A percentile compares a stretch with the other conserved stretches of the same genome.
phyloP scores from a whole-genome alignment of 2,888 invertebrate genomes.

The Hydropsyche betteni region DNA sequence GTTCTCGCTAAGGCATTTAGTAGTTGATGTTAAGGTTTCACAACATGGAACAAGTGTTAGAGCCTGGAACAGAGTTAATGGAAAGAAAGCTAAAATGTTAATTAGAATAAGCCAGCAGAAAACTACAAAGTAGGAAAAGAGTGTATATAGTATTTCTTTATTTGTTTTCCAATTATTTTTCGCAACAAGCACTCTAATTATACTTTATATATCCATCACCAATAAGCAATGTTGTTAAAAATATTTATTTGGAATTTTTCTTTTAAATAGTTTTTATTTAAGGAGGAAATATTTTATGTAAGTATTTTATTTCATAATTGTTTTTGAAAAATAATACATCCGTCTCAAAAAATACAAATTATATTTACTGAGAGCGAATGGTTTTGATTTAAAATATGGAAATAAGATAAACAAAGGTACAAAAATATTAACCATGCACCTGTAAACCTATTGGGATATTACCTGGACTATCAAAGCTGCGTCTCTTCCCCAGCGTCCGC shows the following conservation, averaged over 20 bases:
- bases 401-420: slow-evolving; percentile 6
- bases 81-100: slow-evolving; percentile 65
- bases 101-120: slow-evolving; percentile 61
- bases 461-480: slow-evolving; percentile 69
- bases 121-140: slow-evolving; percentile 21
- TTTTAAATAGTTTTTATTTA: no score
- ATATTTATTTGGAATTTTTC: not conserved
- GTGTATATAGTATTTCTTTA: slow-evolving; percentile 2
- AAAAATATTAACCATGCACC: slow-evolving; percentile 40
- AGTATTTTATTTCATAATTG: no score
- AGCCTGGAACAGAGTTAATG: slow-evolving; percentile 68
- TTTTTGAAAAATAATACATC: no score
- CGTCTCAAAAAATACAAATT: no score
- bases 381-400: not conserved
- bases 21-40: slow-evolving; percentile 61
- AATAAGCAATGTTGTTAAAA: not conserved
- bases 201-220: slow-evolving; percentile 19
- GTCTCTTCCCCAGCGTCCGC: slow-evolving; percentile 69
- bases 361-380: no score
- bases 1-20: slow-evolving; percentile 64
- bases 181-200: not conserved
- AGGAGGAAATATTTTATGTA: no score
- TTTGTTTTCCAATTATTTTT: not conserved
- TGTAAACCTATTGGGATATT: slow-evolving; percentile 54
- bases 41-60: slow-evolving; percentile 69